phyloP scores from a whole-genome alignment of 1,140 invertebrate genomes.

The Pseudomyrmex gracilis region DNA sequence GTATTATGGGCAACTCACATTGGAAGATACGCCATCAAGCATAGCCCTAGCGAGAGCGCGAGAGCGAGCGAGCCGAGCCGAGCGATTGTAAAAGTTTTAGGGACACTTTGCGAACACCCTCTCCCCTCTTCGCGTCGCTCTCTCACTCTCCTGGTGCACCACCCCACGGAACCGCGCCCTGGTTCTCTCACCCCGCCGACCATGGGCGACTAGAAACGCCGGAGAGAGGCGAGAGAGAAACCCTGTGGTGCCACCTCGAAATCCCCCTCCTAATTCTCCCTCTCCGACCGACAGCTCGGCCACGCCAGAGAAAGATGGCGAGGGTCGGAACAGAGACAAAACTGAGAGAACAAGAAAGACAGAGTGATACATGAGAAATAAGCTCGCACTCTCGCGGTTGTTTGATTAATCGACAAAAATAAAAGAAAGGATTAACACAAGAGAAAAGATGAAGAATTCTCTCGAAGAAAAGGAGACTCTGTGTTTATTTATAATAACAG shows the following conservation, averaged over 20 bases:
- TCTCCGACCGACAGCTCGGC: conserved; percentile 46
- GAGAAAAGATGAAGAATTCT: neutral
- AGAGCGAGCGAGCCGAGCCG: conserved; percentile 85
- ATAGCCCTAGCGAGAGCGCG: conserved; percentile 87
- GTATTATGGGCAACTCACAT: conserved; percentile 91
- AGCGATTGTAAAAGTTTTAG: conserved; percentile 90
- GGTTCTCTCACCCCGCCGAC: conserved; percentile 74
- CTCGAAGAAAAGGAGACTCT: neutral
- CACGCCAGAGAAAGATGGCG: conserved; percentile 69
- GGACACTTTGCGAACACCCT: conserved; percentile 87
- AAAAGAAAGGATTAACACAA: neutral
- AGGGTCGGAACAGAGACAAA: conserved; percentile 54
- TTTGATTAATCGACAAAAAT: conserved; percentile 12
- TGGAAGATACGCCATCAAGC: conserved; percentile 93
- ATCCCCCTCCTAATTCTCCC: conserved; percentile 63
- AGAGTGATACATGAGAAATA: conserved; percentile 12
- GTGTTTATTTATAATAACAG: neutral
- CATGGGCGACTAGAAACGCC: conserved; percentile 57
- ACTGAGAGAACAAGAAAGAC: conserved; percentile 13
- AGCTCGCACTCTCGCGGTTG: neutral
- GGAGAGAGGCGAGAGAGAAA: conserved; percentile 46
- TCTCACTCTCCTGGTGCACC: conserved; percentile 66
- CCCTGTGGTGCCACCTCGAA: conserved; percentile 47
- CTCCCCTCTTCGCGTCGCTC: conserved; percentile 76
- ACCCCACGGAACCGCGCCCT: conserved; percentile 70